Evolutionary conservation across 2,113 vertebrate genomes (phyloP).

Genomic region (Diglossa brunneiventris): DNA sequence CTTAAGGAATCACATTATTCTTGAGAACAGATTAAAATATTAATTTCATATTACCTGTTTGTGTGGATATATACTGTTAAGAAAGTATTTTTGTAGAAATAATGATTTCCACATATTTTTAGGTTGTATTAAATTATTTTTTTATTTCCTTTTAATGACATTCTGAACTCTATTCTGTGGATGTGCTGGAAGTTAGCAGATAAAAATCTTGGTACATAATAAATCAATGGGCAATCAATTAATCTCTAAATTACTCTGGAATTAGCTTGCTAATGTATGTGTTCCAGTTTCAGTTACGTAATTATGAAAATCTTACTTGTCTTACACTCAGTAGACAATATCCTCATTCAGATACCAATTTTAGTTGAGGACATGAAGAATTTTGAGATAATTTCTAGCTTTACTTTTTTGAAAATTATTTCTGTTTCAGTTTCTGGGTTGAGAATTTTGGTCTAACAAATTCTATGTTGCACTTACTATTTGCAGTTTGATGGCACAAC

Average conservation of each 20-base stretch:
- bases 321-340: not conserved
- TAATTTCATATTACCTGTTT: not conserved
- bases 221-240: not conserved
- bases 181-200: not conserved
- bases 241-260: not conserved
- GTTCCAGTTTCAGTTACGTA: not conserved
- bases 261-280: not conserved
- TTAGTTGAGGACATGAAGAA: not conserved
- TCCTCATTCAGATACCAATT: not conserved
- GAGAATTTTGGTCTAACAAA: not conserved
- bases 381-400: not conserved
- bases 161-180: not conserved
- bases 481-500: not conserved
- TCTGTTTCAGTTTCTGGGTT: not conserved
- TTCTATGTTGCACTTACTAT: not conserved
- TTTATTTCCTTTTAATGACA: not conserved
- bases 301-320: not conserved
- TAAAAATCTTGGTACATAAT: not conserved
- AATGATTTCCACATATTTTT: not conserved
- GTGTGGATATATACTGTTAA: not conserved
- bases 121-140: not conserved
- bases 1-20: not conserved
- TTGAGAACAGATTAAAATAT: not conserved
- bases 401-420: not conserved
- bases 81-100: not conserved